Conservation (phyloP, 2,888 invertebrate genomes). For the Sarcophaga subvicina region DNA sequence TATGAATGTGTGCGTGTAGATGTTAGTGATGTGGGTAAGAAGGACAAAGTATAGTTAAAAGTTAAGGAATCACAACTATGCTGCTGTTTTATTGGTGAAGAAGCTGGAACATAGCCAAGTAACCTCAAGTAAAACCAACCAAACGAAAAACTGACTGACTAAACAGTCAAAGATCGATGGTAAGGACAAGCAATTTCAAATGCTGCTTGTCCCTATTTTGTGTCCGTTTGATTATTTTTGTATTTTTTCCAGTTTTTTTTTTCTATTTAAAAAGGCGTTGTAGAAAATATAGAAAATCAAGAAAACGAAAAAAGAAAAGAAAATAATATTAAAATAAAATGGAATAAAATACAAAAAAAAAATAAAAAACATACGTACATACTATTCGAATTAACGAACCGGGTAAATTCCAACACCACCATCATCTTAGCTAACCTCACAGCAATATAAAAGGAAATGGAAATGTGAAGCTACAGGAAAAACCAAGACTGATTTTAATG, state of each 20-base stretch:
- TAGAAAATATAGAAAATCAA: constrained; percentile 67
- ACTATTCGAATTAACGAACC: too few relatives aligned
- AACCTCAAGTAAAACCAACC: constrained; percentile 74
- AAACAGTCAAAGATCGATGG: constrained; percentile 47
- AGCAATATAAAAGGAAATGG: constrained; percentile 43
- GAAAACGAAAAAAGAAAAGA: constrained; percentile 23
- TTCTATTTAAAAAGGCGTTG: constrained; percentile 54
- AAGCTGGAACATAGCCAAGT: constrained; percentile 68
- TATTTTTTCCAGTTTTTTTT: not conserved
- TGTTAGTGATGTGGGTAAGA: constrained; percentile 1
- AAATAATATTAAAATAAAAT: constrained; percentile 75
- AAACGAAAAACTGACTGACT: constrained; percentile 60
- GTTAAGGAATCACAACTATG: constrained; percentile 28
- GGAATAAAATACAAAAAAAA: constrained; percentile 69
- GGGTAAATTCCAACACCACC: not conserved
- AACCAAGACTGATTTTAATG: constrained; percentile 5
- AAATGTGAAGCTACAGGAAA: constrained; percentile 47
- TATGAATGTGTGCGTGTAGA: not conserved
- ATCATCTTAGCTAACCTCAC: not conserved
- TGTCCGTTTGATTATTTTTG: not conserved
- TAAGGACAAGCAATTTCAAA: constrained; percentile 67
- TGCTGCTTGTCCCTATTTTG: not conserved
- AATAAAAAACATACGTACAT: not conserved
- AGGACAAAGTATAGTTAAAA: not conserved
- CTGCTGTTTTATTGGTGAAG: constrained; percentile 76